Evolutionary conservation across 2,888 invertebrate species (phyloP).

Genomic region (Seladonia tumulorum): DNA sequence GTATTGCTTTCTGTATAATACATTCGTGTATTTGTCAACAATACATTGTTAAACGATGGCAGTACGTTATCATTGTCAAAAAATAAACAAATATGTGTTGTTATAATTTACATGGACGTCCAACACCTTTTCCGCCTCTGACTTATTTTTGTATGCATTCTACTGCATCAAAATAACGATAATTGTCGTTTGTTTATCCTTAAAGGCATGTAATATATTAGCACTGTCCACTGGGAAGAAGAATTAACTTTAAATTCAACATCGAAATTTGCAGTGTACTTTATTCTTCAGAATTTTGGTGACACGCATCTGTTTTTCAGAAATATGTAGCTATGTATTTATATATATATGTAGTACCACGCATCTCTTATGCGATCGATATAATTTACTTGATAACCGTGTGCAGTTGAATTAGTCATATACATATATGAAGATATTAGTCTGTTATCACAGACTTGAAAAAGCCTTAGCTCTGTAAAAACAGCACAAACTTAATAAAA

Average conservation of each 20-base stretch:
- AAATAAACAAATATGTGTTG: conserved; percentile 15
- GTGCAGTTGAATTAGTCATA: conserved; percentile 9
- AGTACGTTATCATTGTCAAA: background rate
- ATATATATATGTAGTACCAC: conserved; percentile 1
- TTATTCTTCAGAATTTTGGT: conserved; percentile 38
- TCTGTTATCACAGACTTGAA: background rate
- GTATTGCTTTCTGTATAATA: conserved; percentile 6
- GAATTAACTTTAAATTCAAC: conserved; percentile 25
- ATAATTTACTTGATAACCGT: conserved; percentile 24
- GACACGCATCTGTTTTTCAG: conserved; percentile 30
- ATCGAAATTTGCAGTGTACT: conserved; percentile 32
- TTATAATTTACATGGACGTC: conserved; percentile 10
- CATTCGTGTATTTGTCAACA: conserved; percentile 19
- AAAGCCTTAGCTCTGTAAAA: background rate
- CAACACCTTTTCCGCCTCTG: conserved; percentile 2
- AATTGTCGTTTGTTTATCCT: conserved; percentile 21
- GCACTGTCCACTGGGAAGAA: conserved; percentile 16
- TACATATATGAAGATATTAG: conserved; percentile 5
- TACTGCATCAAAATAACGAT: conserved; percentile 2
- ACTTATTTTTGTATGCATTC: conserved; percentile 1
- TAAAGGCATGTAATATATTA: conserved; percentile 4
- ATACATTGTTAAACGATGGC: background rate
- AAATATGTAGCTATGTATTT: conserved; percentile 46
- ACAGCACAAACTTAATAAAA: conserved; percentile 2
- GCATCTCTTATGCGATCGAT: conserved; percentile 40